phyloP scores from a whole-genome alignment of 2,888 invertebrate genomes.

The Resseliella maxima region DNA sequence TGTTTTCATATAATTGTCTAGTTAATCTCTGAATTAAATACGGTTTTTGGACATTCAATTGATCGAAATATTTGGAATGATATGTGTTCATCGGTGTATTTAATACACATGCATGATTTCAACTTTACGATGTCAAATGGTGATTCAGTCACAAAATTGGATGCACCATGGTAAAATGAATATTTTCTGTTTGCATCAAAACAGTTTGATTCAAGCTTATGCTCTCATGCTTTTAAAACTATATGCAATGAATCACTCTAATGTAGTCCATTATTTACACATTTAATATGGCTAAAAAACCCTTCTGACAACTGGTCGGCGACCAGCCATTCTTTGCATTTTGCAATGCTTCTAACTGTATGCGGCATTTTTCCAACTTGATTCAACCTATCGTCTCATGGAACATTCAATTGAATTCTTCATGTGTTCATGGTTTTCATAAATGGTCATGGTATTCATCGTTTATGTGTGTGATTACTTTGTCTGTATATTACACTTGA shows the following conservation, averaged over 20 bases:
- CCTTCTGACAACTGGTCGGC: not conserved
- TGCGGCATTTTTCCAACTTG: not conserved
- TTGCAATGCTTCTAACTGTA: not conserved
- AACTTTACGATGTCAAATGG: no score
- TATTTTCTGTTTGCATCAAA: no score
- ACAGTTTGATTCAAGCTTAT: no score
- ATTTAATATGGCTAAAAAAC: not conserved
- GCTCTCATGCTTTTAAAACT: not conserved
- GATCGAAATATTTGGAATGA: not conserved
- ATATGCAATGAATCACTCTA: slow-evolving; percentile 19
- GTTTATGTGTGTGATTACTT: not conserved
- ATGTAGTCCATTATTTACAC: slow-evolving; percentile 16
- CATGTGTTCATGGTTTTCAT: not conserved
- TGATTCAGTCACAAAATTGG: no score
- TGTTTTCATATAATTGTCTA: no score
- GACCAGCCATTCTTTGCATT: not conserved
- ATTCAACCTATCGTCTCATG: not conserved
- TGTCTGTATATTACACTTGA: not conserved
- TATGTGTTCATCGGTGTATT: not conserved
- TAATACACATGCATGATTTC: not conserved
- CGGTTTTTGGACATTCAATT: not conserved
- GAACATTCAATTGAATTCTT: not conserved
- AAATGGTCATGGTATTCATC: not conserved
- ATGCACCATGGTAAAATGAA: no score
- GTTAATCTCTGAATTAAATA: not conserved